phyloP scores from a whole-genome alignment of 2,888 invertebrate genomes.

The Synergus japonicus region DNA sequence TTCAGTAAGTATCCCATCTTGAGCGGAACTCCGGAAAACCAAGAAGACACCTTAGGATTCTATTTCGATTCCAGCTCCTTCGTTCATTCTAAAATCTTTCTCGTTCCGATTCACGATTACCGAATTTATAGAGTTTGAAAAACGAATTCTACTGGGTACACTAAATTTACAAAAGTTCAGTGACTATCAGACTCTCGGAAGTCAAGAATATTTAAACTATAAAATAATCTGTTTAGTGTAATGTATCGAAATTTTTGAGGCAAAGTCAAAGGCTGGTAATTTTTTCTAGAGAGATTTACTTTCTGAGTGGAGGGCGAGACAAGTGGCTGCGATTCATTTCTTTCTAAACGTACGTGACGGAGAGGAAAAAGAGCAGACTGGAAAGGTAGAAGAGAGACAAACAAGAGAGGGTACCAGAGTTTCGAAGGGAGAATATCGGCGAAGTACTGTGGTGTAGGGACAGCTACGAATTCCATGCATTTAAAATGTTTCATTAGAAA shows the following conservation, averaged over 20 bases:
- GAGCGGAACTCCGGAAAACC: constrained; percentile 51
- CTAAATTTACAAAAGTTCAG: background rate
- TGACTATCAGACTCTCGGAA: background rate
- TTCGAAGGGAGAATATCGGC: constrained; percentile 34
- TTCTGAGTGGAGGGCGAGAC: constrained; percentile 26
- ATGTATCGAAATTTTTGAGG: background rate
- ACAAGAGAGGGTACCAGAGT: constrained; percentile 23
- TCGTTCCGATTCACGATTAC: constrained; percentile 12
- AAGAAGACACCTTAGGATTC: constrained; percentile 38
- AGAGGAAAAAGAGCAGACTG: constrained; percentile 12
- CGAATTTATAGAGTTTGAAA: background rate
- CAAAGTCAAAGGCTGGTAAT: background rate
- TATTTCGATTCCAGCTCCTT: constrained; percentile 28
- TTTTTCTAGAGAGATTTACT: constrained; percentile 27
- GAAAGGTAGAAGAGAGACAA: constrained; percentile 14
- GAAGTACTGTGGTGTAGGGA: constrained; percentile 48
- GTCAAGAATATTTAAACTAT: constrained; percentile 6
- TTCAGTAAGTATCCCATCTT: constrained; percentile 49
- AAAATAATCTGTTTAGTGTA: background rate
- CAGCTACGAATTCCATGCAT: constrained; percentile 71
- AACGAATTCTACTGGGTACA: constrained; percentile 10
- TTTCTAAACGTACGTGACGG: constrained; percentile 30
- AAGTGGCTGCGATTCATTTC: constrained; percentile 30
- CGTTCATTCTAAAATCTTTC: background rate
- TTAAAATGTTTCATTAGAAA: constrained; percentile 75